Conservation (phyloP, 2,888 invertebrate genomes). For the Hydrotaea diabolus region DNA sequence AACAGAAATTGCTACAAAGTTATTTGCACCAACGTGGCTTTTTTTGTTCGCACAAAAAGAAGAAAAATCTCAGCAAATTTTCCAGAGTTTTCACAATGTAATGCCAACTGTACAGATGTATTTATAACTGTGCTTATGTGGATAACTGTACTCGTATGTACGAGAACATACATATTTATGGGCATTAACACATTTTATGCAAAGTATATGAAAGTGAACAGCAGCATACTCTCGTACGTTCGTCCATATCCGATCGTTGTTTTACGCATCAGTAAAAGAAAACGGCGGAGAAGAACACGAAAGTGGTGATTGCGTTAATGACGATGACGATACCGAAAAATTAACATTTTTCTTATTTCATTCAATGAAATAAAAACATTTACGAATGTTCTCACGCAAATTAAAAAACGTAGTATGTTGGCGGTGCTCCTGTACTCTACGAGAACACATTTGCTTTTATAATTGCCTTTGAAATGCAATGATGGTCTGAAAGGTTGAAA, state of each 20-base stretch:
- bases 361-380: conserved; percentile 26
- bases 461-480: background rate
- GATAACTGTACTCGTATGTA: too few species aligned
- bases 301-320: background rate
- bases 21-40: background rate
- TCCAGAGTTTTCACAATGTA: background rate
- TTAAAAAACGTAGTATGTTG: background rate
- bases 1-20: background rate
- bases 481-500: background rate
- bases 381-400: conserved; percentile 3
- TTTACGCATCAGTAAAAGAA: background rate
- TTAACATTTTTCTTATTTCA: background rate
- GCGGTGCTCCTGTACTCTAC: too few species aligned
- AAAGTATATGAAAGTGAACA: background rate
- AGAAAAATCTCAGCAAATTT: background rate
- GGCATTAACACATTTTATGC: background rate
- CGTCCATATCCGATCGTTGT: background rate
- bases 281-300: background rate
- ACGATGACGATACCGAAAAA: background rate
- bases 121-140: too few species aligned
- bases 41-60: background rate
- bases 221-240: background rate
- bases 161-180: background rate
- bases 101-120: background rate
- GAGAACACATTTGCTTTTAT: background rate